phyloP scores from a whole-genome alignment of 2,113 vertebrate genomes.

The Ivindomyrus marchei region DNA sequence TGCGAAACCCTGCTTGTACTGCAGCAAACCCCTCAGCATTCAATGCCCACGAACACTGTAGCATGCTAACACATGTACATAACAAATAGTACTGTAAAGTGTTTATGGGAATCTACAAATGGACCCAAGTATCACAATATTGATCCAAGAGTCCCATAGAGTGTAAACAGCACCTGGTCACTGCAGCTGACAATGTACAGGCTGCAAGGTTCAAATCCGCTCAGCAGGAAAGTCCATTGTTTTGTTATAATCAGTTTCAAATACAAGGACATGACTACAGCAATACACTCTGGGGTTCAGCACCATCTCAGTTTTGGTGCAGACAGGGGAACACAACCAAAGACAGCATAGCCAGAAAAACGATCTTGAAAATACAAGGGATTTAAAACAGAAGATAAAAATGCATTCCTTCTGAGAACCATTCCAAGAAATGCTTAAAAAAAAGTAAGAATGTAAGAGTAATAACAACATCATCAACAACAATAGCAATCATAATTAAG shows the following conservation, averaged over 20 bases:
- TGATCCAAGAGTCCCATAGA: slow-evolving; percentile 28
- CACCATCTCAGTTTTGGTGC: slow-evolving; percentile 38
- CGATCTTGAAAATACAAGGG: slow-evolving; percentile 33
- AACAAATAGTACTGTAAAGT: slow-evolving; percentile 67
- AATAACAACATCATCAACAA: slow-evolving; percentile 36
- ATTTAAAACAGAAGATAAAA: slow-evolving; percentile 28
- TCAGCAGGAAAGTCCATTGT: slow-evolving; percentile 31
- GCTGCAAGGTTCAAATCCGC: slow-evolving; percentile 33
- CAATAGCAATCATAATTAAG: slow-evolving; percentile 38
- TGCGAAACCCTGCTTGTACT: slow-evolving; percentile 49
- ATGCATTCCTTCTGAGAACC: slow-evolving; percentile 30
- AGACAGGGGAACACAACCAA: slow-evolving; percentile 37
- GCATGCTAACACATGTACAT: slow-evolving; percentile 53
- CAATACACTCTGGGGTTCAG: slow-evolving; percentile 40
- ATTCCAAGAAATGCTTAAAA: slow-evolving; percentile 36
- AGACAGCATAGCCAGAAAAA: slow-evolving; percentile 34
- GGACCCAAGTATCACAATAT: slow-evolving; percentile 45
- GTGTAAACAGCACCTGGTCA: slow-evolving; percentile 35
- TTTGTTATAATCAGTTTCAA: slow-evolving; percentile 35
- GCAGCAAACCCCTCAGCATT: slow-evolving; percentile 38
- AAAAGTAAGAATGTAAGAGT: slow-evolving; percentile 25
- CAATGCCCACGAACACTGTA: slow-evolving; percentile 40
- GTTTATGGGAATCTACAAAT: slow-evolving; percentile 51
- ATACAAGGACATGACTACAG: slow-evolving; percentile 39
- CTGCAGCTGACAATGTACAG: slow-evolving; percentile 22